Evolutionary conservation across 2,888 invertebrate genomes (phyloP).

Genomic region (Galeruca laticollis): DNA sequence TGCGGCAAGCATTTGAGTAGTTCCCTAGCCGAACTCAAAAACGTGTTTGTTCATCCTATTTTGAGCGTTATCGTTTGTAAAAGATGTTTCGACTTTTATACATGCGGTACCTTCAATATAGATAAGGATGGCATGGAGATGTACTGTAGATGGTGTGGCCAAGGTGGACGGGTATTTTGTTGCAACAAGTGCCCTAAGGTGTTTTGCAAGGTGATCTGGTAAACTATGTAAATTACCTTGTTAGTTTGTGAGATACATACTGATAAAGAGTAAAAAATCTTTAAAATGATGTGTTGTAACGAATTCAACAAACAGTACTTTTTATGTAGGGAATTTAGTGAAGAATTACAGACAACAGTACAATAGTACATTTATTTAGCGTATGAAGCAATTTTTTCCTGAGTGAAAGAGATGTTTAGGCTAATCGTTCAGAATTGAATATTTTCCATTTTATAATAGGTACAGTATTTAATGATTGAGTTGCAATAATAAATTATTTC

Average conservation of each 20-base stretch:
- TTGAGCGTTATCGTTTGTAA: conserved; percentile 79
- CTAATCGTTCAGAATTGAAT: no score
- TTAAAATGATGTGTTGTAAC: no score
- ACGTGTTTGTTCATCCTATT: conserved; percentile 80
- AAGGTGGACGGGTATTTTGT: conserved; percentile 78
- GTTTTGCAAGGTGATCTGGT: conserved; percentile 75
- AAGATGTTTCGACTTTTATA: conserved; percentile 81
- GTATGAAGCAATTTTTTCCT: no score
- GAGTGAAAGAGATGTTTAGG: no score
- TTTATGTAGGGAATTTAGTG: no score
- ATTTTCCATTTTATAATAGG: no score
- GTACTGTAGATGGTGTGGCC: conserved; percentile 87
- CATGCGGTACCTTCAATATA: conserved; percentile 84
- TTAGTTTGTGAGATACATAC: not conserved
- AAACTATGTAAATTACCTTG: not conserved
- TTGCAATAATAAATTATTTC: no score
- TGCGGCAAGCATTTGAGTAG: conserved; percentile 83
- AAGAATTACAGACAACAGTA: no score
- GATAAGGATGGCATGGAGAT: conserved; percentile 86
- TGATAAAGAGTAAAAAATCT: no score
- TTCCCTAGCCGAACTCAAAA: conserved; percentile 72
- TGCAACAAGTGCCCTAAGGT: conserved; percentile 81
- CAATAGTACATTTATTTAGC: no score
- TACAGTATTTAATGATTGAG: no score
- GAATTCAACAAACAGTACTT: no score